Base-by-base conservation (phyloP, 1,140 invertebrate species). In the Riptortus pedestris region DNA sequence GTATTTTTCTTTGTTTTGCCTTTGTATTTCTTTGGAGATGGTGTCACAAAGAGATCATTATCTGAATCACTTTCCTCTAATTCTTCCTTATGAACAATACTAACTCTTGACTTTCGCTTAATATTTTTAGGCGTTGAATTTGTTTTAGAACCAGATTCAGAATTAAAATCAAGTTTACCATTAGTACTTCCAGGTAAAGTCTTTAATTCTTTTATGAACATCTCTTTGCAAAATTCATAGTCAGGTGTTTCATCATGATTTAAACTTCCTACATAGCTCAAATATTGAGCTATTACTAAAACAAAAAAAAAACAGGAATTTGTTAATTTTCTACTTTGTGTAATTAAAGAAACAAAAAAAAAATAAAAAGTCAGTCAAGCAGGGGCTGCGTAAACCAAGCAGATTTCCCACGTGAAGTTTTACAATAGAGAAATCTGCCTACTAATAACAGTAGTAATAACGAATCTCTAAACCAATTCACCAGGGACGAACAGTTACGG, bases 221-320 rank as follows among this genome's bases (percentile, higher is more conserved):
- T 74, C 48, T 79, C 77, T 52, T 80, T 78, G 65, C 85, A 84
- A 66, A 82, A 80, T n/a, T 82, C 75, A 72, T 91, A 93, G 70
- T 91, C 81, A 0, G 90, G 87, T 48, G 75, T 75, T 51, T 86
- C 81, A 67, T 88, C 81, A 72, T 88, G 86, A 52, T 81, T 76
- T 69, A 93, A 67, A 47, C 81, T 79, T 31, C 80, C 76, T 0
- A 91, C 81, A 72, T 88, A 85, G 61, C 83, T 80, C 65, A 92
- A 77, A 72, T 82, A 90, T 45, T 86, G 79, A 38, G 77, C 75
- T 20, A 69, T 52, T 63, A 77, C 81, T 82, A 75, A 68, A 77
- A 78, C 63, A 69, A 61, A 60, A 62, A 64, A 45, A 18, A 65
- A 60, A 45, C 55, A 9, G 28, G 2, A 29, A 33, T 57, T 22